phyloP scores from a whole-genome alignment of 2,797 vertebrate genomes.

The Semaprochilodus insignis region DNA sequence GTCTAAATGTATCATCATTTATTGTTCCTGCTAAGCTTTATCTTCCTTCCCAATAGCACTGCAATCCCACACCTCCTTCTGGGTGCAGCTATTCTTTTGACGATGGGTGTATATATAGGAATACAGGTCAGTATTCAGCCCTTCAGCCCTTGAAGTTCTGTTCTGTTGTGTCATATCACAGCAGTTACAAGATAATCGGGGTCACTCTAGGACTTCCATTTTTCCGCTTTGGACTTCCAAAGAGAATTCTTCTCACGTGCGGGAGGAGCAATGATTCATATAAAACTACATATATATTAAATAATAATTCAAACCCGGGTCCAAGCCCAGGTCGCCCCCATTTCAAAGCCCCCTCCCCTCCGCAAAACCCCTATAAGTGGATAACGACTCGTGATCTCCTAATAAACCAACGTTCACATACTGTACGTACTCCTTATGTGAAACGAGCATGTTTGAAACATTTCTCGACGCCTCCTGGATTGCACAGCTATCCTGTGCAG shows the following conservation, averaged over 20 bases:
- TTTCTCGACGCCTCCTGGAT: conserved; percentile 4
- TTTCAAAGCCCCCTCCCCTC: not conserved
- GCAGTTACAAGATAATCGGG: not conserved
- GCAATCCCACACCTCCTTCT: too few species aligned
- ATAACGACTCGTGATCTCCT: not conserved
- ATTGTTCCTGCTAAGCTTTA: too few species aligned
- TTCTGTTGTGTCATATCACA: conserved; percentile 6
- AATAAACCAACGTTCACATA: not conserved
- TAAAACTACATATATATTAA: conserved; percentile 34
- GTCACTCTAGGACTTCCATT: not conserved
- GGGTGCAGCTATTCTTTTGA: too few species aligned
- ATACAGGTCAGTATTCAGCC: conserved; percentile 1
- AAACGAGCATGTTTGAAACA: conserved; percentile 14
- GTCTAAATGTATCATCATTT: too few species aligned
- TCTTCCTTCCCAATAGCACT: too few species aligned
- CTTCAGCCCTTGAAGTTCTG: not conserved
- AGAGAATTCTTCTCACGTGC: not conserved
- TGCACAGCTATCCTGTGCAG: not conserved
- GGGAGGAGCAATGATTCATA: conserved; percentile 9
- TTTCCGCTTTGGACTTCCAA: conserved; percentile 8
- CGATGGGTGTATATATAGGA: not conserved
- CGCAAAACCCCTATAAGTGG: not conserved
- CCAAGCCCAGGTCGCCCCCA: not conserved
- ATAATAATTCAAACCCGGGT: not conserved
- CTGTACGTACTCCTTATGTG: conserved; percentile 1